Conservation (phyloP, 2,113 vertebrate genomes). For the Centropus bengalensis region DNA sequence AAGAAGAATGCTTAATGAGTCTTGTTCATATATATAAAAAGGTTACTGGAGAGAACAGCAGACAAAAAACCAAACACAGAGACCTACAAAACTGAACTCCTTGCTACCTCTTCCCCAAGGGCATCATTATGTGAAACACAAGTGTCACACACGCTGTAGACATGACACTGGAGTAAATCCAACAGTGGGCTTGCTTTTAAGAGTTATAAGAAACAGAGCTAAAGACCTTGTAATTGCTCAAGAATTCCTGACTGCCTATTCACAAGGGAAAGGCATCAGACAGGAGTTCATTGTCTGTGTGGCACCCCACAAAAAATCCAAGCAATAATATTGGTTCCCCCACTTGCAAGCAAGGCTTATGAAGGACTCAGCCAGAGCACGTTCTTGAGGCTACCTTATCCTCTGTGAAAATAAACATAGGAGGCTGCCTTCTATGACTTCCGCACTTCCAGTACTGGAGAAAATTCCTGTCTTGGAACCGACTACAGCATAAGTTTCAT, state of each 20-base stretch:
- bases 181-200: neutral
- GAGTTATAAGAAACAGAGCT: neutral
- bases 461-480: neutral
- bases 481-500: neutral
- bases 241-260: neutral
- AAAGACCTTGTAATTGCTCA: neutral
- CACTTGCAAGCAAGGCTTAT: neutral
- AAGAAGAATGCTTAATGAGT: neutral
- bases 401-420: neutral
- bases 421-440: neutral
- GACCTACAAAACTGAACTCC: neutral
- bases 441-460: neutral
- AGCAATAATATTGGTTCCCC: neutral
- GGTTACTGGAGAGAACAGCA: neutral
- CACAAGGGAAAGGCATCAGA: neutral
- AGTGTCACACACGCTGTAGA: accelerated
- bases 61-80: neutral
- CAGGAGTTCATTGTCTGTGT: neutral
- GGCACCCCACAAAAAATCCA: neutral
- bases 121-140: neutral
- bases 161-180: neutral
- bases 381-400: neutral
- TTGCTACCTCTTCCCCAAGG: neutral
- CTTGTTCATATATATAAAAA: neutral
- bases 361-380: neutral